phyloP scores from a whole-genome alignment of 2,113 vertebrate species.

The Callipepla californica region DNA sequence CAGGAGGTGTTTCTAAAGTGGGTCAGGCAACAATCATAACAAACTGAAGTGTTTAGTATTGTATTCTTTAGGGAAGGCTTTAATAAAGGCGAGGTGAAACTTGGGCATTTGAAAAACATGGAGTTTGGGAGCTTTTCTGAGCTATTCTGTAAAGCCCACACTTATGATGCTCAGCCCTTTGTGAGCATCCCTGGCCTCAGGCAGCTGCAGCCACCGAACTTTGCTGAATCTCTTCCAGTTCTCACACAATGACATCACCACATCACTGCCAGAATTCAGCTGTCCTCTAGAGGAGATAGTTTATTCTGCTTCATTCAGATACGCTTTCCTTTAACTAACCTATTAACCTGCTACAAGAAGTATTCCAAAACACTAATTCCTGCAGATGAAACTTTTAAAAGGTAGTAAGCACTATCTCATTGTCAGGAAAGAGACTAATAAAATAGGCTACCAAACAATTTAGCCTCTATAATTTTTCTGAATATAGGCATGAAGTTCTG shows the following conservation, averaged over 20 bases:
- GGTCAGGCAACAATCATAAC: not conserved
- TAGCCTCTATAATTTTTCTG: not conserved
- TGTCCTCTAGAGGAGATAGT: not conserved
- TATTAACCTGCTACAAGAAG: not conserved
- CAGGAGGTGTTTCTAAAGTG: not conserved
- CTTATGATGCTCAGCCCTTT: not conserved
- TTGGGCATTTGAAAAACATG: fast-evolving
- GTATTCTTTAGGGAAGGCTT: not conserved
- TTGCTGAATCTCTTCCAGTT: not conserved
- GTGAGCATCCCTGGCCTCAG: not conserved
- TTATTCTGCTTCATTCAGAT: not conserved
- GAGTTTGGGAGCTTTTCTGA: not conserved
- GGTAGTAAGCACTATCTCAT: fast-evolving
- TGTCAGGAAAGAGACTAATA: not conserved
- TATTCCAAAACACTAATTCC: not conserved
- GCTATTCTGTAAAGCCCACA: not conserved
- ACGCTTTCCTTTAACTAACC: not conserved
- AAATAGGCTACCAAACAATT: not conserved
- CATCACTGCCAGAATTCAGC: not conserved
- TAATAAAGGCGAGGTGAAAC: not conserved
- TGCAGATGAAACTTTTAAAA: not conserved
- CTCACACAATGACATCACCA: not conserved
- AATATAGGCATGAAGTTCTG: not conserved
- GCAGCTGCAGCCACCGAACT: not conserved
- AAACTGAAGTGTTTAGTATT: not conserved